Percentiles rank a stretch among this genome's conserved stretches.
Conservation (phyloP, 2,888 invertebrate genomes). For the Tipula helvola region DNA sequence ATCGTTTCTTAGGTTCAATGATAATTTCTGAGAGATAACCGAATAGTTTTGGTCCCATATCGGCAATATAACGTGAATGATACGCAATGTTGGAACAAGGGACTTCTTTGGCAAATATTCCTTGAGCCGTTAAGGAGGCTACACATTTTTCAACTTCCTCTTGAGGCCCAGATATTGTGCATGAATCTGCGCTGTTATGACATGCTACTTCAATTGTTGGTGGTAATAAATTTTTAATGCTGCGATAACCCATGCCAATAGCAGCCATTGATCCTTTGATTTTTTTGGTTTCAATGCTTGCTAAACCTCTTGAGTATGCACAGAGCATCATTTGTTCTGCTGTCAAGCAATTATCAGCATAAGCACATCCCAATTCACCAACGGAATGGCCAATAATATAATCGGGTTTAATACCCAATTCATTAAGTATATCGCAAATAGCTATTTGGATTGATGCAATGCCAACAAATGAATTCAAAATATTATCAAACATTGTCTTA, state of each 20-base stretch:
- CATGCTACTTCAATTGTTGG: constrained; percentile 79
- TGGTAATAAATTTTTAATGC: constrained; percentile 36
- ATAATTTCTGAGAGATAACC: constrained; percentile 52
- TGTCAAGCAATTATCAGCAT: constrained; percentile 56
- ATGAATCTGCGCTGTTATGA: constrained; percentile 73
- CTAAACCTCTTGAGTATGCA: constrained; percentile 71
- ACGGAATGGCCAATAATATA: too few species aligned
- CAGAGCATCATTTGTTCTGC: constrained; percentile 74
- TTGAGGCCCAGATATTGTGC: constrained; percentile 33
- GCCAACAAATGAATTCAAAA: constrained; percentile 56
- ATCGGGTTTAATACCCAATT: constrained; percentile 55
- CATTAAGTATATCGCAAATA: constrained; percentile 42
- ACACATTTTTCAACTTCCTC: constrained; percentile 38
- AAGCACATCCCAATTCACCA: too few species aligned
- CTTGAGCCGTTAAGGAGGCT: constrained; percentile 37
- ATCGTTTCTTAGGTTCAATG: constrained; percentile 50
- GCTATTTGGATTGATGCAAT: constrained; percentile 43
- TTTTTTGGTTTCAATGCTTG: constrained; percentile 55
- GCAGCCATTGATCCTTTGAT: constrained; percentile 37
- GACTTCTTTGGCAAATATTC: constrained; percentile 70
- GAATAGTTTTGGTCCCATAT: constrained; percentile 50
- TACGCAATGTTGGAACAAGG: constrained; percentile 81
- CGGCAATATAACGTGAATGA: constrained; percentile 70
- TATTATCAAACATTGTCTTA: constrained; percentile 47
- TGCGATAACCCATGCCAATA: constrained; percentile 50